Base-by-base conservation (phyloP, 2,888 invertebrate genomes). In the Lochmaea capreae region DNA sequence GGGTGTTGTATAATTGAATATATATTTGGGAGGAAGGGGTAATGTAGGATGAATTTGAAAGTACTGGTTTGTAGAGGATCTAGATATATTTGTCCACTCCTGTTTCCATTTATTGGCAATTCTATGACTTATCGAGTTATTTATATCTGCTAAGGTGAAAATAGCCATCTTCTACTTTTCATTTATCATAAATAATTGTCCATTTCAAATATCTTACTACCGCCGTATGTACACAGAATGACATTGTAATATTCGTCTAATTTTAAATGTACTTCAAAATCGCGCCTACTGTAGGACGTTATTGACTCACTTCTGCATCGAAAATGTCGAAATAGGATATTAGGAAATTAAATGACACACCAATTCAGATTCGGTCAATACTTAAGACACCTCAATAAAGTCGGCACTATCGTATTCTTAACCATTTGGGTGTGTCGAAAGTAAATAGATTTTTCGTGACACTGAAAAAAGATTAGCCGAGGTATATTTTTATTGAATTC, bases 261-360 rank as follows among this genome's bases (percentile, higher is more conserved):
- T 14, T 46, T 46, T 46, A 39, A 39, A 8, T 39, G 8, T 39
- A 9, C 8, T 33, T 33, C 33, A 33, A 39, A 39, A 39, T 39
- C 33, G 9, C 33, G 33, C 49, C 8, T n/a, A 1, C 16, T 4
- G 52, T n/a, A 52, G 14, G n/a, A 8, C 8, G 52, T 8, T 4
- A 52, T 54, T 54, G 18, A 18, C 54, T 54, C 54, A 54, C 16
- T 54, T 54, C 16, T 10, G 16, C 14, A 49, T 49, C 14, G n/a
- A n/a, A n/a, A 54, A 22, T 68, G 61, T 59, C 61, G 68, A 68
- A 59, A 68, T 68, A 58, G 68, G 68, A 68, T 68, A 68, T 68
- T 59, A 57, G 26, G 68, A 61, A 59, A 68, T 57, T 26, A 49
- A 39, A 46, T 61, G 68, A 67, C 59, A 67, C 33, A 68, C 68